These are phyloP conservation scores for Apis laboriosa DNA, from an alignment of 1,140 invertebrate species.

Conservation along the genomic window DNA sequence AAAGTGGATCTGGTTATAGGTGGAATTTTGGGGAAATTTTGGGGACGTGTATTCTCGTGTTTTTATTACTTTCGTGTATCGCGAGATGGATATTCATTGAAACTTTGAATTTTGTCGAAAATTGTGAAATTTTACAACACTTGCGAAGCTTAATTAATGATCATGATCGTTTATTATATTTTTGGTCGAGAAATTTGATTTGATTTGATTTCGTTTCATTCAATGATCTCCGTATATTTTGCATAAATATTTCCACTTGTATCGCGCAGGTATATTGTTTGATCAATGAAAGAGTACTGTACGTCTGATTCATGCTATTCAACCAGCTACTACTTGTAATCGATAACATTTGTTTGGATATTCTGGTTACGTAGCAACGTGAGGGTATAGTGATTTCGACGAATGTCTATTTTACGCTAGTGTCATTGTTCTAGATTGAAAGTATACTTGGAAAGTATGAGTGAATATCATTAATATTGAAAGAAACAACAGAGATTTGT, in stretches of 20 bases:
- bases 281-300: constrained; percentile 71
- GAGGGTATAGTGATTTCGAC: constrained; percentile 29
- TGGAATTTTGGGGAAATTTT: too few species aligned
- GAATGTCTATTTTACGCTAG: constrained; percentile 7
- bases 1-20: too few species aligned
- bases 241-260: constrained; percentile 15
- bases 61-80: too few species aligned
- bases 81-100: too few species aligned
- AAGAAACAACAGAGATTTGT: neutral
- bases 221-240: neutral
- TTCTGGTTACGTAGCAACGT: constrained; percentile 74
- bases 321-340: constrained; percentile 56
- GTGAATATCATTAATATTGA: neutral
- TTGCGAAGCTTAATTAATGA: neutral
- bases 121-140: too few species aligned
- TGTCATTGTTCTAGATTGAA: constrained; percentile 14
- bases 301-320: constrained; percentile 47
- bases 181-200: neutral
- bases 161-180: neutral
- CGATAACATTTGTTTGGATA: constrained; percentile 77
- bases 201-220: neutral
- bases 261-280: constrained; percentile 61
- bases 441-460: neutral
- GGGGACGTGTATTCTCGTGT: too few species aligned
- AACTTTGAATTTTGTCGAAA: too few species aligned